These are phyloP conservation scores for Colletes collaris DNA, from an alignment of 2,888 invertebrate genomes.

Conservation along the genomic window DNA sequence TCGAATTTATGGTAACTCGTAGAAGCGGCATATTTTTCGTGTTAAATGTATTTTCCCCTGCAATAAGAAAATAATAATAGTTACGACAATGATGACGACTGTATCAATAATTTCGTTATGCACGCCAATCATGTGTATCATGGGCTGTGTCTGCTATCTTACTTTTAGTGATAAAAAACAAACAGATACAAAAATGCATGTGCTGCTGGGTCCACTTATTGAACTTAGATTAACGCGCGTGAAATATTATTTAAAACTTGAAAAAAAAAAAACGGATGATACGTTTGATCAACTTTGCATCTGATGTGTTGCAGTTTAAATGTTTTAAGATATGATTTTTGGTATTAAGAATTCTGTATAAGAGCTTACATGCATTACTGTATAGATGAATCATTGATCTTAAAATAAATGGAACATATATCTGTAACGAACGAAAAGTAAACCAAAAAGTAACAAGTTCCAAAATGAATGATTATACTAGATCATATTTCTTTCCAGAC, in stretches of 20 bases:
- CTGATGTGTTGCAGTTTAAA: neutral
- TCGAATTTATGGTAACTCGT: neutral
- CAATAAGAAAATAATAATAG: neutral
- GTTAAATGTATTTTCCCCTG: neutral
- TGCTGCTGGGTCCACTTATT: conserved; percentile 14
- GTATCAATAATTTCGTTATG: conserved; percentile 26
- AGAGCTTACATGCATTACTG: too few species aligned
- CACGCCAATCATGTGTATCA: conserved; percentile 32
- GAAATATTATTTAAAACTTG: conserved; percentile 3
- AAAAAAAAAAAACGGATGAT: neutral
- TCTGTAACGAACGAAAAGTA: neutral
- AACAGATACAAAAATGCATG: conserved; percentile 44
- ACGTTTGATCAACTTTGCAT: neutral
- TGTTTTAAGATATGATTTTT: neutral
- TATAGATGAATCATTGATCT: neutral
- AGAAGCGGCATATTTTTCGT: neutral
- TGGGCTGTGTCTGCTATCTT: conserved; percentile 65
- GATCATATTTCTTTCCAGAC: conserved; percentile 88
- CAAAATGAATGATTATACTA: neutral
- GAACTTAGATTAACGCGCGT: conserved; percentile 18
- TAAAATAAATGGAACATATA: neutral
- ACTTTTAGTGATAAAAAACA: conserved; percentile 55
- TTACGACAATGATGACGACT: neutral
- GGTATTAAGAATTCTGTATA: neutral
- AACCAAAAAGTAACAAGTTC: neutral